Evolutionary conservation across 1,140 invertebrate species (phyloP).

Genomic region (Cotesia chilonis): DNA sequence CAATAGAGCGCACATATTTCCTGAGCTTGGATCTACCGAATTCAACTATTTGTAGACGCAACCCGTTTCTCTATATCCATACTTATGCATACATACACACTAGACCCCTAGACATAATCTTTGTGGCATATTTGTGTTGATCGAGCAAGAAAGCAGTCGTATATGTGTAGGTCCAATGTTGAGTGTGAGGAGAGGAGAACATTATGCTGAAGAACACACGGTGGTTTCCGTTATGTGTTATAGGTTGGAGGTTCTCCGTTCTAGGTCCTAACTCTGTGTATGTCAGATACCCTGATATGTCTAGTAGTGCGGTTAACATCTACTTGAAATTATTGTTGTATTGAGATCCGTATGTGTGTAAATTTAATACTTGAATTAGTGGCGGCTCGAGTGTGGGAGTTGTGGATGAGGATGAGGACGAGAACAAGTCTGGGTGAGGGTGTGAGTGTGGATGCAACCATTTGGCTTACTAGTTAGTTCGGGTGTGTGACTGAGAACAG

Average conservation of each 20-base stretch:
- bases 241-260: too few relatives aligned
- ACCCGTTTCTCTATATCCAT: slow-evolving; percentile 1
- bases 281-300: neutral
- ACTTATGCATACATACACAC: neutral
- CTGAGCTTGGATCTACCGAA: slow-evolving; percentile 36
- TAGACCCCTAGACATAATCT: neutral
- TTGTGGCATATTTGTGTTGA: slow-evolving; percentile 15
- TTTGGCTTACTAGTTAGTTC: neutral
- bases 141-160: neutral
- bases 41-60: slow-evolving; percentile 14
- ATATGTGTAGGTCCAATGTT: neutral
- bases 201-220: slow-evolving; percentile 7
- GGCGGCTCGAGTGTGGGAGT: neutral
- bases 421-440: neutral
- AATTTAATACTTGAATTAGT: too few relatives aligned
- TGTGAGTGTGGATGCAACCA: neutral
- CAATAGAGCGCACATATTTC: slow-evolving; percentile 51
- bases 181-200: neutral
- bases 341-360: too few relatives aligned
- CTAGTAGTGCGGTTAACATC: slow-evolving; percentile 5
- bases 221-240: neutral
- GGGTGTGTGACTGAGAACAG: neutral
- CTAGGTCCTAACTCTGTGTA: neutral
- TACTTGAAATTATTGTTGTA: slow-evolving; percentile 3
- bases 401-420: too few relatives aligned